Evolutionary conservation across 2,113 vertebrate species (phyloP).

Genomic region (Microtus richardsoni): DNA sequence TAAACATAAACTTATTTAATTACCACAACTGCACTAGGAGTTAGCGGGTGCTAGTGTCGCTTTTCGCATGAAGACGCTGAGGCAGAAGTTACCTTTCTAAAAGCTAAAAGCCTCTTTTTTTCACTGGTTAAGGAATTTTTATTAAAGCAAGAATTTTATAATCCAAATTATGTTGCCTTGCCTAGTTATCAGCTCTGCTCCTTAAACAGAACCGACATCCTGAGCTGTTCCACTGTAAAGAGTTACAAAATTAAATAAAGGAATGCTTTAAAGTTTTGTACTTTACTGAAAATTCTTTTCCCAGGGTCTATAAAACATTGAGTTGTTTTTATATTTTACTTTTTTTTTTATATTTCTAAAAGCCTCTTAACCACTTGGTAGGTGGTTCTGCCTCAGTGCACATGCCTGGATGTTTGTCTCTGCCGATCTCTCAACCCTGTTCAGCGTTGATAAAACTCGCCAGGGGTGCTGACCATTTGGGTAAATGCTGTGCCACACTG

Average conservation of each 20-base stretch:
- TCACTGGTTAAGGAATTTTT: constrained; percentile 92
- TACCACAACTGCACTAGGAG: background rate
- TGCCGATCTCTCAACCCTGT: background rate
- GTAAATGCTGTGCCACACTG: background rate
- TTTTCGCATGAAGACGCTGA: constrained; percentile 7
- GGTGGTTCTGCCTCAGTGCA: background rate
- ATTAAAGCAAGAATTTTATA: constrained; percentile 99
- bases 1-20: background rate
- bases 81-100: background rate
- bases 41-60: background rate
- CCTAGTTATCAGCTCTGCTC: constrained; percentile 90
- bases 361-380: background rate
- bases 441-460: background rate
- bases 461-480: background rate
- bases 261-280: constrained; percentile 95
- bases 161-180: constrained; percentile 95
- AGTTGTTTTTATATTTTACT: constrained; percentile 94
- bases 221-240: constrained; percentile 96
- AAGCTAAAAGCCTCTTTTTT: background rate
- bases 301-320: constrained; percentile 94
- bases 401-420: background rate
- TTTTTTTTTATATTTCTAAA: constrained; percentile 89
- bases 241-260: constrained; percentile 98
- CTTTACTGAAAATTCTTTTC: constrained; percentile 92
- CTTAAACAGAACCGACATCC: constrained; percentile 91